phyloP scores from a whole-genome alignment of 2,888 invertebrate species.

The Spatulosminthurus flaviceps region DNA sequence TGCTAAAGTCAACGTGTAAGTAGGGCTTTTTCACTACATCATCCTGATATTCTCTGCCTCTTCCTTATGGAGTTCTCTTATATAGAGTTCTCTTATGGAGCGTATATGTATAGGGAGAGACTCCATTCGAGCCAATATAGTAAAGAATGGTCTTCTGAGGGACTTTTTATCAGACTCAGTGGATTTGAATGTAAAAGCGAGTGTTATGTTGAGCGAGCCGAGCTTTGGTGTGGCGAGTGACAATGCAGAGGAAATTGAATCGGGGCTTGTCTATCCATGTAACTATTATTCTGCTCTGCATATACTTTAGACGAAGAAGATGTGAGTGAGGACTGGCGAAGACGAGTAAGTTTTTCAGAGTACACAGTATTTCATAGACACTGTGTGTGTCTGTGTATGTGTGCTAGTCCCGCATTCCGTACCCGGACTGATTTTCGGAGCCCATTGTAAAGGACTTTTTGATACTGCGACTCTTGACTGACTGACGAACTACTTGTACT shows the following conservation, averaged over 20 bases:
- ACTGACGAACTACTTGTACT: conserved; percentile 40
- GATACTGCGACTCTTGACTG: conserved; percentile 38
- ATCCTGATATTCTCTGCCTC: too few species aligned
- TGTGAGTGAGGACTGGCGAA: conserved; percentile 30
- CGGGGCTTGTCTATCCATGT: conserved; percentile 56
- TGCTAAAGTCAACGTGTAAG: background rate
- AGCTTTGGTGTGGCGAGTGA: conserved; percentile 48
- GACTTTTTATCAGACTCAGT: conserved; percentile 50
- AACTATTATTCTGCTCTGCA: conserved; percentile 48
- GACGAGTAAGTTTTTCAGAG: conserved; percentile 32
- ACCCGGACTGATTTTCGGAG: conserved; percentile 43
- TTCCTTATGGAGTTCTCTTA: background rate
- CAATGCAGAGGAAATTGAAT: conserved; percentile 58
- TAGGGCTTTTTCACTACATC: background rate
- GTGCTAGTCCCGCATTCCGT: conserved; percentile 1
- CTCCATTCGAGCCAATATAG: background rate
- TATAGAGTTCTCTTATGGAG: too few species aligned
- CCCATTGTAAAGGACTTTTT: conserved; percentile 41
- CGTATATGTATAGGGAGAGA: too few species aligned
- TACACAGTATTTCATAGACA: background rate
- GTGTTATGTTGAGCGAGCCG: conserved; percentile 41
- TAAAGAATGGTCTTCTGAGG: conserved; percentile 46
- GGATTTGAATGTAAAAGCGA: conserved; percentile 47
- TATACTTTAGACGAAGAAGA: conserved; percentile 35
- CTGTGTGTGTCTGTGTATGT: background rate